phyloP scores from a whole-genome alignment of 2,888 invertebrate genomes.

The Hyposoter dolosus region DNA sequence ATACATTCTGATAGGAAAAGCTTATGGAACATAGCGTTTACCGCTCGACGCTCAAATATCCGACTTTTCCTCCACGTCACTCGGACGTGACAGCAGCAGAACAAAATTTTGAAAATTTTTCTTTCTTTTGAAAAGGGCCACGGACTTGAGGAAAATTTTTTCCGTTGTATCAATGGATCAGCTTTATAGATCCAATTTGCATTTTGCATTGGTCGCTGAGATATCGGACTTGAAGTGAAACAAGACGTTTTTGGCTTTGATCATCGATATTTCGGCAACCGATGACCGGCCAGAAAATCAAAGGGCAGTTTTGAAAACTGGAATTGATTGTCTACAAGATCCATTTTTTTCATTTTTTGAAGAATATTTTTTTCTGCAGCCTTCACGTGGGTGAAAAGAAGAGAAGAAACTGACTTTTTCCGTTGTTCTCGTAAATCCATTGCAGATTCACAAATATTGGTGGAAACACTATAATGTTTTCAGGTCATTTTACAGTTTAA shows the following conservation, averaged over 20 bases:
- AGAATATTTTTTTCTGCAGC: background rate
- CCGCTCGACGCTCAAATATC: too few relatives aligned
- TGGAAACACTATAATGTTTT: constrained; percentile 5
- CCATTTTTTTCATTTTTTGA: background rate
- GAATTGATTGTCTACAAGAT: constrained; percentile 7
- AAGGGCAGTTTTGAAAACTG: constrained; percentile 18
- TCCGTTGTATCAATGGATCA: too few relatives aligned
- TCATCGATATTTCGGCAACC: constrained; percentile 41
- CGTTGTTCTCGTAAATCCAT: background rate
- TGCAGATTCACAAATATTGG: constrained; percentile 5
- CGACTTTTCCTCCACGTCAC: too few relatives aligned
- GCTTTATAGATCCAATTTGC: too few relatives aligned
- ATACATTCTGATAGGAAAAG: too few relatives aligned
- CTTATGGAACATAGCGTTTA: too few relatives aligned
- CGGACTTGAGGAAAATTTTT: too few relatives aligned
- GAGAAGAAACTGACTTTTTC: background rate
- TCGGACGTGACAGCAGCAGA: too few relatives aligned
- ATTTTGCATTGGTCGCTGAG: too few relatives aligned
- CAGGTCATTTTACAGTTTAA: background rate
- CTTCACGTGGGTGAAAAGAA: background rate
- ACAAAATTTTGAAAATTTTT: too few relatives aligned
- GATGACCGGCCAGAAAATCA: constrained; percentile 16
- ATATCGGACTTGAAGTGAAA: constrained; percentile 19
- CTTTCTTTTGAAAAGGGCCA: too few relatives aligned
- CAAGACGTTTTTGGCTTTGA: constrained; percentile 28